Evolutionary conservation across 2,888 invertebrate genomes (phyloP).

Genomic region (Siphlonurus alternatus): DNA sequence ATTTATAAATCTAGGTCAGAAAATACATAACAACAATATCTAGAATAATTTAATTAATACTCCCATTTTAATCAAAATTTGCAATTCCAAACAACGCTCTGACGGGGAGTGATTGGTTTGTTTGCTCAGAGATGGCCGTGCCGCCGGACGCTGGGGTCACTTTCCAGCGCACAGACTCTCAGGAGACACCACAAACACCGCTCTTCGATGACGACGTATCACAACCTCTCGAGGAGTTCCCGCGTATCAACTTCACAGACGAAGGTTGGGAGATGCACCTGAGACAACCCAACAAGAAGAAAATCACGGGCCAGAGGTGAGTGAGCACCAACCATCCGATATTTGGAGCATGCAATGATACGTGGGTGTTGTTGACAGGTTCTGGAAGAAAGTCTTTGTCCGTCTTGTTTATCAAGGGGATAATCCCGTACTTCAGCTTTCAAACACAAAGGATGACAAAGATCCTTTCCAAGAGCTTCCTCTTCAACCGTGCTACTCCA

Average conservation of each 20-base stretch:
- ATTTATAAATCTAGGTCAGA: no score
- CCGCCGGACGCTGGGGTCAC: not conserved
- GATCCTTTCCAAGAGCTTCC: conserved; percentile 92
- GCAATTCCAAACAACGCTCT: no score
- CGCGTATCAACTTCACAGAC: conserved; percentile 53
- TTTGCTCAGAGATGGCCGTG: no score
- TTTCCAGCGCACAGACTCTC: conserved; percentile 30
- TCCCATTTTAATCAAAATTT: no score
- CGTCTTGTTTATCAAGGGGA: conserved; percentile 61
- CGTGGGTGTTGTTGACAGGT: no score
- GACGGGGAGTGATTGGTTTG: no score
- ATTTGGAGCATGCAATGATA: not conserved
- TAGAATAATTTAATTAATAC: no score
- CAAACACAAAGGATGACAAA: conserved; percentile 64
- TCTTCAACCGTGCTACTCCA: conserved; percentile 84
- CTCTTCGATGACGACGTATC: conserved; percentile 88
- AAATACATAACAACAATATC: no score
- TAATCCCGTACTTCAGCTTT: conserved; percentile 71
- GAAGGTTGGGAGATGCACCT: conserved; percentile 95
- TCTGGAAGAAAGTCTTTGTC: conserved; percentile 95
- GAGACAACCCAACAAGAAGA: conserved; percentile 91
- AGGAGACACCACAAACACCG: conserved; percentile 82
- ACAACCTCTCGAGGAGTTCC: conserved; percentile 81
- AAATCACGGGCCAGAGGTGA: conserved; percentile 73
- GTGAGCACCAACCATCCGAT: conserved; percentile 13